phyloP scores from a whole-genome alignment of 2,113 vertebrate genomes.

The Hippocampus comes region DNA sequence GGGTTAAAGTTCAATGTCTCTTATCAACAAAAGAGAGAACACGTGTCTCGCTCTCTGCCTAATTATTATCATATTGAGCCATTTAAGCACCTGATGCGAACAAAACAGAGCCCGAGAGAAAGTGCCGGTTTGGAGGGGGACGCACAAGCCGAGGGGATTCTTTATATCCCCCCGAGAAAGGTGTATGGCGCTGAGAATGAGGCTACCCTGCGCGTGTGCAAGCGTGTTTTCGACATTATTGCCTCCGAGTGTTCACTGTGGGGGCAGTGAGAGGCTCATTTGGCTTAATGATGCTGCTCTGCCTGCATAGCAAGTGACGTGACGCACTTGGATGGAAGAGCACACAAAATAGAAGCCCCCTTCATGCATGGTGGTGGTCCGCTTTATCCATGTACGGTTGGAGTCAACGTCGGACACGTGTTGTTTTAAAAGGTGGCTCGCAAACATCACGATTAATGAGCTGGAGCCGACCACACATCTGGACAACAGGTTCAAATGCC shows the following conservation, averaged over 20 bases:
- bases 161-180: slow-evolving; percentile 57
- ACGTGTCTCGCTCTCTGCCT: slow-evolving; percentile 60
- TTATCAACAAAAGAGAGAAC: slow-evolving; percentile 78
- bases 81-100: slow-evolving; percentile 69
- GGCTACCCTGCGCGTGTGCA: slow-evolving; percentile 46
- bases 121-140: slow-evolving; percentile 65
- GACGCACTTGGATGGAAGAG: slow-evolving; percentile 11
- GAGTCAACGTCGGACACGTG: slow-evolving; percentile 62
- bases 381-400: slow-evolving; percentile 69
- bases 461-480: slow-evolving; percentile 57
- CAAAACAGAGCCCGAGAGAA: slow-evolving; percentile 59
- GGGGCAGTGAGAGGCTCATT: slow-evolving; percentile 55
- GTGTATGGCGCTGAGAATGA: slow-evolving; percentile 60
- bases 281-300: slow-evolving; percentile 35
- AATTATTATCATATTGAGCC: slow-evolving; percentile 77
- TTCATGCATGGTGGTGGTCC: slow-evolving; percentile 51
- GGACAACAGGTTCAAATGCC: slow-evolving; percentile 51
- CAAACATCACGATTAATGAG: slow-evolving; percentile 65
- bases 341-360: neutral
- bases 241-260: slow-evolving; percentile 48
- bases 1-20: slow-evolving; percentile 72
- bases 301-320: slow-evolving; percentile 16
- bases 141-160: slow-evolving; percentile 56
- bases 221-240: slow-evolving; percentile 44
- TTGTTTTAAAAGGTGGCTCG: slow-evolving; percentile 50